These are phyloP conservation scores for Siniperca undulata DNA, from an alignment of 2,797 vertebrate species.

Conservation along the genomic window DNA sequence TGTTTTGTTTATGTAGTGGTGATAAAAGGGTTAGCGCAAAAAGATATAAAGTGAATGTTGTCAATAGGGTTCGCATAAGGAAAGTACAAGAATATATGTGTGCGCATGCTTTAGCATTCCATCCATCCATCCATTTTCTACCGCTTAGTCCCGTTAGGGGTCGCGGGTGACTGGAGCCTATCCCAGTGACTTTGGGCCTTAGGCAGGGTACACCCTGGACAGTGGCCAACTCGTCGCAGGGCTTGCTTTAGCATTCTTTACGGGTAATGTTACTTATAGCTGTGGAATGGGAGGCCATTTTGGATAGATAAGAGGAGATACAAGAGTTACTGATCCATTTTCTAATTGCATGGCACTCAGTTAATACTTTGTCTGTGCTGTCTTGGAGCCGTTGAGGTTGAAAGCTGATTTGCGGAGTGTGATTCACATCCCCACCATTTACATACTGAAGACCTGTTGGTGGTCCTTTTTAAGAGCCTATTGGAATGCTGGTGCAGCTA, in stretches of 20 bases:
- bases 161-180: too few relatives aligned
- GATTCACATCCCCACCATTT: slow-evolving; percentile 40
- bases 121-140: too few relatives aligned
- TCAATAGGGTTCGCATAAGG: neutral
- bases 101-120: slow-evolving; percentile 10
- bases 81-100: neutral
- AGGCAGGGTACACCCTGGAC: too few relatives aligned
- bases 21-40: neutral
- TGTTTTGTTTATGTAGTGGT: neutral
- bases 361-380: slow-evolving; percentile 45
- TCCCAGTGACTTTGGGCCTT: too few relatives aligned
- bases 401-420: slow-evolving; percentile 19
- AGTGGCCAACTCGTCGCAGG: too few relatives aligned
- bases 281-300: slow-evolving; percentile 35
- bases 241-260: slow-evolving; percentile 26
- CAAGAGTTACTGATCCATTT: slow-evolving; percentile 61
- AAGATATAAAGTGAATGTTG: neutral
- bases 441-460: neutral
- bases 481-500: slow-evolving; percentile 1
- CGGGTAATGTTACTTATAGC: slow-evolving; percentile 42
- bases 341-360: slow-evolving; percentile 55
- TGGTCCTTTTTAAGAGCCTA: slow-evolving; percentile 6
- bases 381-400: slow-evolving; percentile 33
- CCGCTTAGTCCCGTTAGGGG: too few relatives aligned
- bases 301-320: slow-evolving; percentile 29